phyloP scores from a whole-genome alignment of 2,797 vertebrate genomes.

The Nannoperca australis region DNA sequence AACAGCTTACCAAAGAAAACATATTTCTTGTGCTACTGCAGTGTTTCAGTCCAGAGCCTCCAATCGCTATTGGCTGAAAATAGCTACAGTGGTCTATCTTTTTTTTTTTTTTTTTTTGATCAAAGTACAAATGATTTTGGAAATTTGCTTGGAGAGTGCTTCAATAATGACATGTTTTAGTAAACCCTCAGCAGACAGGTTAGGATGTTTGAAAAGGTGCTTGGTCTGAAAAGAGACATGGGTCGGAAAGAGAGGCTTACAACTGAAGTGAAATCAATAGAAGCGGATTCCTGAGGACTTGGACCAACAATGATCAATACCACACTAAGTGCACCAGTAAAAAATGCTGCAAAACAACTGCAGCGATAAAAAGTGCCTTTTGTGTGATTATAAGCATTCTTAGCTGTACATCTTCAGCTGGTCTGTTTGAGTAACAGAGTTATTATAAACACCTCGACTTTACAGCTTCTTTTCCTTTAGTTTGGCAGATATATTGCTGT shows the following conservation, averaged over 20 bases:
- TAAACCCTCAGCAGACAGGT: slow-evolving; percentile 45
- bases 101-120: slow-evolving; percentile 10
- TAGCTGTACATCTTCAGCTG: slow-evolving; percentile 19
- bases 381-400: slow-evolving; percentile 49
- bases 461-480: slow-evolving; percentile 27
- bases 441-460: slow-evolving; percentile 33
- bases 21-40: slow-evolving; percentile 13
- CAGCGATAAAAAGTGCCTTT: slow-evolving; percentile 51
- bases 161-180: slow-evolving; percentile 47
- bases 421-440: slow-evolving; percentile 16
- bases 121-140: slow-evolving; percentile 7
- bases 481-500: slow-evolving; percentile 24
- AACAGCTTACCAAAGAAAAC: not conserved
- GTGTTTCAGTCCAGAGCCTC: slow-evolving; percentile 1
- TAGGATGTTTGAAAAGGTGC: slow-evolving; percentile 59
- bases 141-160: slow-evolving; percentile 25
- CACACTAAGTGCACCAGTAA: slow-evolving; percentile 65
- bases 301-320: slow-evolving; percentile 81
- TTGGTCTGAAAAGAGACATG: slow-evolving; percentile 63
- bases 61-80: slow-evolving; percentile 24
- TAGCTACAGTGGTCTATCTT: not conserved
- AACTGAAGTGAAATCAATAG: slow-evolving; percentile 82
- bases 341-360: slow-evolving; percentile 43
- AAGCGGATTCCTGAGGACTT: slow-evolving; percentile 77
- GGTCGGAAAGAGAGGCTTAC: slow-evolving; percentile 73